phyloP scores from a whole-genome alignment of 2,888 invertebrate species.

The Mimas tiliae region DNA sequence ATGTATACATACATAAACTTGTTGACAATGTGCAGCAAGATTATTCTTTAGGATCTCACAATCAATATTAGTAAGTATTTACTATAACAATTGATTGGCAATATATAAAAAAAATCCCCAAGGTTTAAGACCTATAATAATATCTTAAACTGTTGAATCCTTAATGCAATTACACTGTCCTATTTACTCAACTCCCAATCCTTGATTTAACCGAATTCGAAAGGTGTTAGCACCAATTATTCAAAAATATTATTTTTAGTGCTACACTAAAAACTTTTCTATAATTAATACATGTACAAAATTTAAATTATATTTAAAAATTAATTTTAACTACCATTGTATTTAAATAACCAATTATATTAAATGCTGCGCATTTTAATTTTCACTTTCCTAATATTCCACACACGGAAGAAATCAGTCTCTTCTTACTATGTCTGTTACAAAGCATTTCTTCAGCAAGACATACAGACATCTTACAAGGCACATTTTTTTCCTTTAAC shows the following conservation, averaged over 20 bases:
- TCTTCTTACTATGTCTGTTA: conserved; percentile 24
- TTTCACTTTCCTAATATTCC: conserved; percentile 5
- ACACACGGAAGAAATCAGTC: conserved; percentile 23
- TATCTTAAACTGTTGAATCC: neutral
- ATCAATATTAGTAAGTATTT: no score
- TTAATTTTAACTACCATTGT: neutral
- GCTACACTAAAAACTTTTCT: neutral
- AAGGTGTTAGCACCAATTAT: conserved; percentile 2
- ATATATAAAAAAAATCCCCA: no score
- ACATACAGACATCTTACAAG: conserved; percentile 31
- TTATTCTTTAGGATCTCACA: neutral
- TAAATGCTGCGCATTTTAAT: neutral
- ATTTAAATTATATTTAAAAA: neutral
- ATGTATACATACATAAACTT: neutral
- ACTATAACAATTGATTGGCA: neutral
- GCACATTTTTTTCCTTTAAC: conserved; percentile 36
- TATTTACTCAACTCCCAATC: neutral
- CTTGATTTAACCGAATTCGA: neutral
- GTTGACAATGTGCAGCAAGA: neutral
- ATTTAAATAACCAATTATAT: conserved; percentile 4
- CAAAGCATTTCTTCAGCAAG: conserved; percentile 13
- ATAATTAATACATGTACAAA: conserved; percentile 6
- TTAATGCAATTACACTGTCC: neutral
- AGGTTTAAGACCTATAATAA: neutral
- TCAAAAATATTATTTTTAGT: neutral